Base-by-base conservation (phyloP, 2,113 vertebrate genomes). In the Entelurus aequoreus region DNA sequence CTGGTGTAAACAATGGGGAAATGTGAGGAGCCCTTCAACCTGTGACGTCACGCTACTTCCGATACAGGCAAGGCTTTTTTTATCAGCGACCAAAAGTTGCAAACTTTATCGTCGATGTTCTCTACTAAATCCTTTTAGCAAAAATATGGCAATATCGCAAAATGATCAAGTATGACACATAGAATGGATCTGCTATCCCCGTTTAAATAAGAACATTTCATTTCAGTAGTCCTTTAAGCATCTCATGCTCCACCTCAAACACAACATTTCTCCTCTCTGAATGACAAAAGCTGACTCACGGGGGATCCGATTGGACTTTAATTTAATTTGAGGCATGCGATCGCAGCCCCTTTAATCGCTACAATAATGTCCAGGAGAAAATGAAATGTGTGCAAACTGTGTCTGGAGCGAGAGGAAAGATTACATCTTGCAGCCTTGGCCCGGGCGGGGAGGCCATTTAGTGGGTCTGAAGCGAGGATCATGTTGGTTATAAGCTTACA, bases 271-370 rank as follows among this genome's bases (percentile, higher is more conserved):
- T 77, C 54, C 80, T 84, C 81, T 81, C 72, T 74, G 83, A 77
- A 82, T 69, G 69, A 83, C 74, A 73, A 74, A 52, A 65, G 75
- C 42, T 66, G 61, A 67, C 73, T 66, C 1, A 13, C 36, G n/a
- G 62, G 68, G 71, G 62, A 75, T 86, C 79, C 76, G 79, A 85
- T 83, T 62, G 65, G 75, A 50, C 69, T 44, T 44, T 83, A 79
- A 88, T 88, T 88, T 76, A 83, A 86, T 88, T 81, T 69, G 71
- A 76, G 55, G 69, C 74, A 76, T 86, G 69, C 74, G 68, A 85
- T 85, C 80, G 86, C 83, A 79, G 16, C 53, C 57, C 38, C 53
- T 56, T 55, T 49, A 47, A 78, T 73, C 49, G 63, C 68, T 57
- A 42, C 42, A 65, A 64, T 79, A 84, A 79, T 75, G 75, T 72